phyloP scores from a whole-genome alignment of 2,888 invertebrate species.

The Melanotus villosus region DNA sequence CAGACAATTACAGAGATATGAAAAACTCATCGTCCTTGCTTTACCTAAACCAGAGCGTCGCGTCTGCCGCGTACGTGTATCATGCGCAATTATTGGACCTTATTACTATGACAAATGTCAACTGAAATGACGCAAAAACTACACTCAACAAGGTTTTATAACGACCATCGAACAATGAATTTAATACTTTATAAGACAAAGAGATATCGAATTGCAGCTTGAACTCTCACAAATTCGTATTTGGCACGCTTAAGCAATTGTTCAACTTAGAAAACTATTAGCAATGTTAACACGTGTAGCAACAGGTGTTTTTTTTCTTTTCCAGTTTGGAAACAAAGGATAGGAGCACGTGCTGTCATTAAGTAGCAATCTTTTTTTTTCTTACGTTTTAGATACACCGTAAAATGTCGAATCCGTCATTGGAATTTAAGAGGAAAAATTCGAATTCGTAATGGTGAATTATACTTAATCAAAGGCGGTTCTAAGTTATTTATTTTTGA shows the following conservation, averaged over 20 bases:
- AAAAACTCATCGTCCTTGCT: constrained; percentile 51
- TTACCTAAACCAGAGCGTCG: constrained; percentile 51
- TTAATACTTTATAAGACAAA: neutral
- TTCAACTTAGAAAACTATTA: constrained; percentile 3
- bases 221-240: neutral
- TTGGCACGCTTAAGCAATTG: constrained; percentile 10
- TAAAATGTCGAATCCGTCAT: too few relatives aligned
- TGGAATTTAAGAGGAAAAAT: too few relatives aligned
- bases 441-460: too few relatives aligned
- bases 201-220: neutral
- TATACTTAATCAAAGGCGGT: too few relatives aligned
- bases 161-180: constrained; percentile 8
- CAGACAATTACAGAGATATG: constrained; percentile 15
- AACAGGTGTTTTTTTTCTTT: constrained; percentile 18
- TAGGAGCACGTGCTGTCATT: constrained; percentile 1
- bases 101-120: constrained; percentile 47
- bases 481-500: too few relatives aligned
- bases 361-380: too few relatives aligned
- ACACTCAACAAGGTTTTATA: neutral
- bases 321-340: constrained; percentile 13
- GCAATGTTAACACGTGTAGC: constrained; percentile 10
- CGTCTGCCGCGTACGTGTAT: constrained; percentile 45
- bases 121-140: constrained; percentile 47
- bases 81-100: constrained; percentile 40
- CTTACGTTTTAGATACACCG: too few relatives aligned